These are phyloP conservation scores for Andricus grossulariae DNA, from an alignment of 1,140 invertebrate species.

Conservation along the genomic window DNA sequence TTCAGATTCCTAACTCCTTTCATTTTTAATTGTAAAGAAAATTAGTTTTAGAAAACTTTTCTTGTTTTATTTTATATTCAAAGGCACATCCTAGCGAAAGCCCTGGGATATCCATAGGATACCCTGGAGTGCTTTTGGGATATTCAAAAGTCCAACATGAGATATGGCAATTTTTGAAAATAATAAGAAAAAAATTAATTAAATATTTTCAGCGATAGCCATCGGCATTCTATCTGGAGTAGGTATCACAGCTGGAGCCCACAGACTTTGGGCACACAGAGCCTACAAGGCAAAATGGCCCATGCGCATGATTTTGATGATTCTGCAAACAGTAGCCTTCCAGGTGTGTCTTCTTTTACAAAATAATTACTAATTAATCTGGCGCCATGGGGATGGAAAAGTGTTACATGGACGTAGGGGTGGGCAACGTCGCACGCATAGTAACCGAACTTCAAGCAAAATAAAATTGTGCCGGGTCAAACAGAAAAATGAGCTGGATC, in stretches of 20 bases:
- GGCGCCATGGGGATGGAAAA: too few relatives aligned
- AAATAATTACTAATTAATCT: slow-evolving; percentile 32
- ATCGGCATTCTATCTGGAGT: slow-evolving; percentile 75
- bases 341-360: slow-evolving; percentile 75
- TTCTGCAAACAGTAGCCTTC: slow-evolving; percentile 87
- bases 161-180: background rate
- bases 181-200: slow-evolving; percentile 37
- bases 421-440: too few relatives aligned
- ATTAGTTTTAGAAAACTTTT: slow-evolving; percentile 20
- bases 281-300: slow-evolving; percentile 91
- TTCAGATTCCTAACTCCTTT: background rate
- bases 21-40: slow-evolving; percentile 33
- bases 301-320: slow-evolving; percentile 83
- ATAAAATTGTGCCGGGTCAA: too few relatives aligned
- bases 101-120: too few relatives aligned
- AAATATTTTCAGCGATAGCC: slow-evolving; percentile 58
- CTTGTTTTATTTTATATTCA: too few relatives aligned
- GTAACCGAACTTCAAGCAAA: too few relatives aligned
- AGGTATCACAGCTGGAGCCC: slow-evolving; percentile 92
- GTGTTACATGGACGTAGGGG: too few relatives aligned
- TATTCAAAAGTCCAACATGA: too few relatives aligned
- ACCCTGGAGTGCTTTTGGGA: too few relatives aligned
- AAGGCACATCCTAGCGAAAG: too few relatives aligned
- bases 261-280: slow-evolving; percentile 91
- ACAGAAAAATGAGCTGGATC: too few relatives aligned